Conservation (phyloP, 2,888 invertebrate species). For the Habroteleia sp. region DNA sequence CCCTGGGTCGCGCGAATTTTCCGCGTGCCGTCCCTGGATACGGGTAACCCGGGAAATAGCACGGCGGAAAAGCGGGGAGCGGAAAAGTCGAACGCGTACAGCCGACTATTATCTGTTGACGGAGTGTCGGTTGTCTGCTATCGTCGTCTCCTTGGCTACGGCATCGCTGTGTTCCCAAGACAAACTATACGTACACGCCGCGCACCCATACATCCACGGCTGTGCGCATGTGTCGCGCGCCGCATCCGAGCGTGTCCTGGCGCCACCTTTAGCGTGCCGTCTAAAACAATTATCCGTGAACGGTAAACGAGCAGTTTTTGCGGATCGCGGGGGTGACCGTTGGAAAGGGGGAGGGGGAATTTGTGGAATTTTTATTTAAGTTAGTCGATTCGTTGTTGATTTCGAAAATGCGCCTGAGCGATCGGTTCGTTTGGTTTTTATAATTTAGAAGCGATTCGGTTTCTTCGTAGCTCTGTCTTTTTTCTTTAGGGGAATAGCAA, state of each 20-base stretch:
- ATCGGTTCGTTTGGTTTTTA: no score
- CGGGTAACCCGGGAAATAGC: conserved; percentile 75
- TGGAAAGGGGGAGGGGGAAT: no score
- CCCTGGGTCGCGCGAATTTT: conserved; percentile 65
- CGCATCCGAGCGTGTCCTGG: background rate
- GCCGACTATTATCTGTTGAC: conserved; percentile 71
- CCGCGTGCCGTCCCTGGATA: conserved; percentile 64
- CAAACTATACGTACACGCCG: conserved; percentile 6
- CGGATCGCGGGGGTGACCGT: no score
- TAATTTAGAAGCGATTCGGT: no score
- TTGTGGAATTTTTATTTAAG: no score
- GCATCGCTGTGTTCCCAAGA: conserved; percentile 73
- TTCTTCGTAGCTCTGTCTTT: no score
- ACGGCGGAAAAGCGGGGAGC: conserved; percentile 66
- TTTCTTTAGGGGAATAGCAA: no score
- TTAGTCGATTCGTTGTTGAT: no score
- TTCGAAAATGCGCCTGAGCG: no score
- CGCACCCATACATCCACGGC: conserved; percentile 1
- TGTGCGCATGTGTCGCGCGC: background rate
- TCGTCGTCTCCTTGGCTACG: conserved; percentile 81
- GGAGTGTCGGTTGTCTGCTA: conserved; percentile 79
- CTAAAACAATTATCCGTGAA: conserved; percentile 1
- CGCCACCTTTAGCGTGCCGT: conserved; percentile 1
- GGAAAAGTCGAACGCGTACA: conserved; percentile 69
- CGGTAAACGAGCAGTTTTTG: no score